These are phyloP conservation scores for Wiebesia pumilae DNA, from an alignment of 1,140 invertebrate genomes.

Conservation along the genomic window DNA sequence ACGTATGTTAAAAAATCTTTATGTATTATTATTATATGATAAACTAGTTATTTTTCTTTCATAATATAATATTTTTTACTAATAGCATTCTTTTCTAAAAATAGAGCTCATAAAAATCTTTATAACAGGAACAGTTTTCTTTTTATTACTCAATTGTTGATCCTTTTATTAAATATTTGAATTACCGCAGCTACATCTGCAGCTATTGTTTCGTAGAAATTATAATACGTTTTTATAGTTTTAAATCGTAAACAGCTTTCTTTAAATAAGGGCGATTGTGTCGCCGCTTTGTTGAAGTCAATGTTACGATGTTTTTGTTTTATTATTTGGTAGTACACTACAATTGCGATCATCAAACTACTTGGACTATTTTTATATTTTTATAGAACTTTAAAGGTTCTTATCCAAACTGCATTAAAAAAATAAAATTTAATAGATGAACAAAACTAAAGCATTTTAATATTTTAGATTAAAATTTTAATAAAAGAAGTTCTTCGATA, in stretches of 20 bases:
- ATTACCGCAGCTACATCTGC: background rate
- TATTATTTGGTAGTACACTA: constrained; percentile 29
- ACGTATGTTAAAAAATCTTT: too few species aligned
- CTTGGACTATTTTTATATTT: too few species aligned
- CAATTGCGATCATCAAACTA: too few species aligned
- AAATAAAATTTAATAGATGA: too few species aligned
- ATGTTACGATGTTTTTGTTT: constrained; percentile 25
- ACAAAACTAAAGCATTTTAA: too few species aligned
- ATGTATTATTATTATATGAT: too few species aligned
- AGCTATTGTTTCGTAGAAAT: background rate
- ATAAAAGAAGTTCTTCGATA: too few species aligned
- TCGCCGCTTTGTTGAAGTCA: constrained; percentile 10
- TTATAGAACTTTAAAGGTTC: too few species aligned
- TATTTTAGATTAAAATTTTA: too few species aligned
- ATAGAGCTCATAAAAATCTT: background rate
- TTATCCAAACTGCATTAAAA: too few species aligned
- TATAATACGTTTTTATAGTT: constrained; percentile 7
- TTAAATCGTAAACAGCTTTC: constrained; percentile 18
- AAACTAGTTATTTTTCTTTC: background rate
- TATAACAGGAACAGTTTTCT: background rate
- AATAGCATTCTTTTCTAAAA: background rate
- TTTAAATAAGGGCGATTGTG: constrained; percentile 38
- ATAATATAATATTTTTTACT: background rate
- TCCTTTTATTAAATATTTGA: background rate
- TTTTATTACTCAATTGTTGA: background rate